These are phyloP conservation scores for Gallinago media DNA, from an alignment of 2,113 vertebrate species.

Conservation along the genomic window DNA sequence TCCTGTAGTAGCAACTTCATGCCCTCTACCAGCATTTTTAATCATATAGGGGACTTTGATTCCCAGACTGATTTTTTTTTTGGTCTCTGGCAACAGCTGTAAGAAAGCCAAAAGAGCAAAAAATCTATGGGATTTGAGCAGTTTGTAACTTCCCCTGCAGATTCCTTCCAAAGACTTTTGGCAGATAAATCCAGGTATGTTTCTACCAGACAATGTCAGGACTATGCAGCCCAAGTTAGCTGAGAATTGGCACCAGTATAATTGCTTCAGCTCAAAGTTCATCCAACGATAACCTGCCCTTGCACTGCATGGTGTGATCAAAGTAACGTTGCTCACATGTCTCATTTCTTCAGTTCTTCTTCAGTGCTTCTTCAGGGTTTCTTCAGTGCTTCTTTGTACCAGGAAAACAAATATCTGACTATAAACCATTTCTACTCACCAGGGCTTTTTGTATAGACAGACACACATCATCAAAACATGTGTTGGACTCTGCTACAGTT, in stretches of 20 bases:
- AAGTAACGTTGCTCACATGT: background rate
- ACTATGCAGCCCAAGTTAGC: background rate
- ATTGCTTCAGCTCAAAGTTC: background rate
- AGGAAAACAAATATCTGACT: too few relatives aligned
- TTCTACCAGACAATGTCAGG: background rate
- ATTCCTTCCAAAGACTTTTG: background rate
- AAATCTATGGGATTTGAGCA: background rate
- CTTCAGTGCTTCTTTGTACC: accelerated
- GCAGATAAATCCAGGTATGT: background rate
- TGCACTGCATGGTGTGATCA: background rate
- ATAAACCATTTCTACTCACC: background rate
- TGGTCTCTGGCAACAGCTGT: background rate
- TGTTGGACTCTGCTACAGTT: background rate
- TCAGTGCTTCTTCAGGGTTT: background rate
- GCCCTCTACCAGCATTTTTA: background rate
- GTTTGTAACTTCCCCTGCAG: background rate
- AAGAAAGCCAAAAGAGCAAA: background rate
- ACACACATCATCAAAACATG: background rate
- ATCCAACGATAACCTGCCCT: background rate
- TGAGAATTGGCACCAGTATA: background rate
- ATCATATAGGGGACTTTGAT: background rate
- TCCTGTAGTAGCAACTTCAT: background rate
- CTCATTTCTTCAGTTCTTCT: background rate
- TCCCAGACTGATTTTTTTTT: background rate
- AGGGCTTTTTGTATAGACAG: background rate